Evolutionary conservation across 1,140 invertebrate genomes (phyloP).

Genomic region (Bombus confusus): DNA sequence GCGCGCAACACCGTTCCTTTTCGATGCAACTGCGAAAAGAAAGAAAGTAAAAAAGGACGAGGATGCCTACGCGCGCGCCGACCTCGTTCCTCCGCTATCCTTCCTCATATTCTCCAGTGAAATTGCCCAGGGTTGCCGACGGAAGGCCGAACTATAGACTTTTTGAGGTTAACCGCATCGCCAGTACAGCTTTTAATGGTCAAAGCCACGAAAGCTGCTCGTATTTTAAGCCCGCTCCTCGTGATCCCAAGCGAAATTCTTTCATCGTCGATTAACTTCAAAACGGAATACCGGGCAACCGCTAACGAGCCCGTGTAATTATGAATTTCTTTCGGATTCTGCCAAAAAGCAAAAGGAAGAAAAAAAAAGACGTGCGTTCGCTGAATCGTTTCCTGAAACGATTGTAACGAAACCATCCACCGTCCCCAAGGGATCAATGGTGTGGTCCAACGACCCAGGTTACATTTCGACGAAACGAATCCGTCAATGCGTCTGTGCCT

Average conservation of each 20-base stretch:
- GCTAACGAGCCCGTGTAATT: conserved; percentile 57
- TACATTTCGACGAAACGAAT: conserved; percentile 7
- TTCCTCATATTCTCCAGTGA: conserved; percentile 56
- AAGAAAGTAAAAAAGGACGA: conserved; percentile 43
- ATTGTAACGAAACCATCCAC: neutral
- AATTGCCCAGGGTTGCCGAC: conserved; percentile 65
- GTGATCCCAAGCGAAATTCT: conserved; percentile 54
- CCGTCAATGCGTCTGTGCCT: neutral
- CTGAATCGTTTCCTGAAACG: neutral
- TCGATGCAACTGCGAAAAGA: conserved; percentile 40
- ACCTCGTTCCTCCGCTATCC: conserved; percentile 63
- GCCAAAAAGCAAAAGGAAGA: neutral
- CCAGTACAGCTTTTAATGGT: conserved; percentile 65
- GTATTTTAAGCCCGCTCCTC: conserved; percentile 66
- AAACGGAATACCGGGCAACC: conserved; percentile 46
- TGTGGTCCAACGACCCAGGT: neutral
- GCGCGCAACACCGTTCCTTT: conserved; percentile 47
- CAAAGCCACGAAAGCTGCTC: conserved; percentile 66
- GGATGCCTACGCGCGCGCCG: conserved; percentile 45
- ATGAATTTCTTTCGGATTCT: conserved; percentile 35
- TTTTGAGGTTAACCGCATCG: conserved; percentile 69
- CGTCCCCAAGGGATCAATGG: no score
- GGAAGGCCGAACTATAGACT: conserved; percentile 65
- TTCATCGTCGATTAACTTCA: conserved; percentile 68
- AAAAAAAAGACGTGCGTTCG: neutral